phyloP scores from a whole-genome alignment of 2,113 vertebrate genomes.

The Sinocyclocheilus anophthalmus region DNA sequence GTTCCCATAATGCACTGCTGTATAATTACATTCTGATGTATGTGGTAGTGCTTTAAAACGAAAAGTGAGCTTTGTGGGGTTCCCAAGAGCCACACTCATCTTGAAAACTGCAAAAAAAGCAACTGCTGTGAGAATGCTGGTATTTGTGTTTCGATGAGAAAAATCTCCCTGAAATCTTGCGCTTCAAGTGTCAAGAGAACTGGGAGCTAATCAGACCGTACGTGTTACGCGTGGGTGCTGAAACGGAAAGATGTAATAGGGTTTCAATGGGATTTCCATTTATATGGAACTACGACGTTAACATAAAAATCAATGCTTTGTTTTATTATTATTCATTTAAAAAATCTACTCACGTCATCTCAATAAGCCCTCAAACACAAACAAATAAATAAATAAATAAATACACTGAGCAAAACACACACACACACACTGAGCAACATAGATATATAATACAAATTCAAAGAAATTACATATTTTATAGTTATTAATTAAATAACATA shows the following conservation, averaged over 20 bases:
- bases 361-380: not conserved
- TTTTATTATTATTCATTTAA: not conserved
- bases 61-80: not conserved
- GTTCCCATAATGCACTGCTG: not conserved
- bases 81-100: not conserved
- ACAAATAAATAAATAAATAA: not conserved
- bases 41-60: not conserved
- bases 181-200: conserved; percentile 1
- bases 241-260: not conserved
- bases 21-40: conserved; percentile 7
- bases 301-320: not conserved
- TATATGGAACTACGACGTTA: not conserved
- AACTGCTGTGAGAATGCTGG: not conserved
- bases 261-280: not conserved
- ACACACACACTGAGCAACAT: too few species aligned
- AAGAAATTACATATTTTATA: too few species aligned
- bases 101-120: not conserved
- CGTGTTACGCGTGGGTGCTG: not conserved
- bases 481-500: not conserved
- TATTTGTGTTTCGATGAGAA: conserved; percentile 5
- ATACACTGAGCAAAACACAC: not conserved
- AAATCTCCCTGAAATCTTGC: not conserved
- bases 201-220: conserved; percentile 2
- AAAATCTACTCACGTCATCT: not conserved
- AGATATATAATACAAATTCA: too few species aligned